Conservation (phyloP, 2,888 invertebrate species). For the Dinocampus coccinellae region DNA sequence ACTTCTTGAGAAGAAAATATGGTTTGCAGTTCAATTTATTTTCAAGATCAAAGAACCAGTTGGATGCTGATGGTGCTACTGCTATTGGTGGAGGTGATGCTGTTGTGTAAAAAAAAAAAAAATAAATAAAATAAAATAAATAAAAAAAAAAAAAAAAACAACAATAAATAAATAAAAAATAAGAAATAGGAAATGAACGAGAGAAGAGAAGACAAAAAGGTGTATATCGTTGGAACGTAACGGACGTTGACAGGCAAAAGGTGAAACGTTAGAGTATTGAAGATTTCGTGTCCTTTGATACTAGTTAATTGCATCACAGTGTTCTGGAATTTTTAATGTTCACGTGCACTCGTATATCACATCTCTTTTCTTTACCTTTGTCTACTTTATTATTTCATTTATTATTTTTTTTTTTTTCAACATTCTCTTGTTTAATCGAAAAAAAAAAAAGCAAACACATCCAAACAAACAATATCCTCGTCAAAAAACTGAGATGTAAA, state of each 20-base stretch:
- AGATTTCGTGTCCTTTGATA: constrained; percentile 20
- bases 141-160: not conserved
- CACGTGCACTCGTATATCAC: not conserved
- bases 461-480: too few relatives aligned
- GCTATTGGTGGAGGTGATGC: constrained; percentile 1
- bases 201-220: too few relatives aligned
- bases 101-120: constrained; percentile 6
- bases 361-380: too few relatives aligned
- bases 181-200: too few relatives aligned
- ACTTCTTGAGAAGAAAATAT: constrained; percentile 27
- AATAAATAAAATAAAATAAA: too few relatives aligned
- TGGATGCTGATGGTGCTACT: not conserved
- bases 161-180: not conserved
- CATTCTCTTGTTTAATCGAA: not conserved
- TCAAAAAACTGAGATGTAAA: too few relatives aligned
- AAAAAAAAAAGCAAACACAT: too few relatives aligned
- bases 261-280: not conserved
- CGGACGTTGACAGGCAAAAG: not conserved
- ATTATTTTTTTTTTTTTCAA: not conserved
- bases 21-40: constrained; percentile 38
- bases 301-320: not conserved
- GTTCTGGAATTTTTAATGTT: constrained; percentile 13
- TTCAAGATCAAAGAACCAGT: constrained; percentile 40
- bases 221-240: not conserved
- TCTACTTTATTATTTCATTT: not conserved